These are phyloP conservation scores for Tipula lateralis DNA, from an alignment of 2,888 invertebrate genomes.

Conservation along the genomic window DNA sequence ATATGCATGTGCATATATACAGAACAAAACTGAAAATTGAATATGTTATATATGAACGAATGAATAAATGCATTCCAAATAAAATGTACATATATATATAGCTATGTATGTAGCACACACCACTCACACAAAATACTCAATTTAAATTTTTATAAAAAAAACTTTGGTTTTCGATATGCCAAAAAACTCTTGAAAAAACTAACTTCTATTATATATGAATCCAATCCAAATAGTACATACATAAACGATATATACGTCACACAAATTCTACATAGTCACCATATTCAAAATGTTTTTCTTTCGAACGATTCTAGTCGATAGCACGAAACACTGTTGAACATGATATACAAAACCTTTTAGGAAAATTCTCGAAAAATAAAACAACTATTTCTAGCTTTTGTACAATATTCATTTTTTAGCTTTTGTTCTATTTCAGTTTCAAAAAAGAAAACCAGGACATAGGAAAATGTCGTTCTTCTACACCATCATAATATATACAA, in stretches of 20 bases:
- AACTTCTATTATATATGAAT: background rate
- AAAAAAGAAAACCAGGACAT: background rate
- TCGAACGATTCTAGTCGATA: background rate
- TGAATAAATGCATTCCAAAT: slow-evolving; percentile 3
- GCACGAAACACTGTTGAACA: background rate
- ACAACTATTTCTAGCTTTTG: background rate
- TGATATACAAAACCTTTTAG: background rate
- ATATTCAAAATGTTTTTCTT: background rate
- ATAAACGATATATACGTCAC: background rate
- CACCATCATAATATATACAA: background rate
- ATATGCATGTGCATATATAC: background rate
- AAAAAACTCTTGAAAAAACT: background rate
- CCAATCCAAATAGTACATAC: background rate
- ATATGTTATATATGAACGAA: background rate
- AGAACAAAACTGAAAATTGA: background rate
- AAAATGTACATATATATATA: too few species aligned
- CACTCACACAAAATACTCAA: slow-evolving; percentile 24
- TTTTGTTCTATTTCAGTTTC: background rate
- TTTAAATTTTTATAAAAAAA: background rate
- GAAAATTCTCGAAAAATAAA: background rate
- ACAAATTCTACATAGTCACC: background rate
- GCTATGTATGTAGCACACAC: background rate
- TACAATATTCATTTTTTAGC: background rate
- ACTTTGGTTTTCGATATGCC: slow-evolving; percentile 19
- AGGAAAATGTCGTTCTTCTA: background rate